phyloP scores from a whole-genome alignment of 2,113 vertebrate genomes.

The Zosterops pallidus region DNA sequence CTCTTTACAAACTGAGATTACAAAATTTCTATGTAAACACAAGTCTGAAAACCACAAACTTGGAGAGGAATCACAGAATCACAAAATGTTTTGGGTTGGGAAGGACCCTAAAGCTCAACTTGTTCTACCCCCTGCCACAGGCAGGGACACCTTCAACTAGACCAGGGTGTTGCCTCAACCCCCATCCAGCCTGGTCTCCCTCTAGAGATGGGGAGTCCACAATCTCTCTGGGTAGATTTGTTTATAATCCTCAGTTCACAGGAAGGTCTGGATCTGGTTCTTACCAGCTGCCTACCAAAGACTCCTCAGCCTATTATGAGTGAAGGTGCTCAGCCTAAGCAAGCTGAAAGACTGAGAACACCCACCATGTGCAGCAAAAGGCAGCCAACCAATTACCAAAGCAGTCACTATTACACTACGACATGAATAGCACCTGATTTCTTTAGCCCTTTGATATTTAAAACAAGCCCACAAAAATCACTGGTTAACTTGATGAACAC shows the following conservation, averaged over 20 bases:
- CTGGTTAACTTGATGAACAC: not conserved
- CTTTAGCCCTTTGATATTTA: not conserved
- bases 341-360: not conserved
- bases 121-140: not conserved
- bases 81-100: not conserved
- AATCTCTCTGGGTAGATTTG: not conserved
- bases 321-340: not conserved
- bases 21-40: not conserved
- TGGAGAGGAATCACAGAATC: not conserved
- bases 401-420: not conserved
- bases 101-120: not conserved
- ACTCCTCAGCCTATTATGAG: not conserved
- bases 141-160: not conserved
- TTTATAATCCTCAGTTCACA: not conserved
- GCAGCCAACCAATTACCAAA: conserved; percentile 3
- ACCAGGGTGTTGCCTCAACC: not conserved
- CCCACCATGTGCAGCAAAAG: not conserved
- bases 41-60: not conserved
- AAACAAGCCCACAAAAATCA: not conserved
- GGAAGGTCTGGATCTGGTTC: not conserved
- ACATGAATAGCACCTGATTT: not conserved
- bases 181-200: not conserved
- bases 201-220: not conserved
- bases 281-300: not conserved
- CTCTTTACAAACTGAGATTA: not conserved